Conservation (phyloP, 2,113 vertebrate genomes). For the Hyperopisus bebe region DNA sequence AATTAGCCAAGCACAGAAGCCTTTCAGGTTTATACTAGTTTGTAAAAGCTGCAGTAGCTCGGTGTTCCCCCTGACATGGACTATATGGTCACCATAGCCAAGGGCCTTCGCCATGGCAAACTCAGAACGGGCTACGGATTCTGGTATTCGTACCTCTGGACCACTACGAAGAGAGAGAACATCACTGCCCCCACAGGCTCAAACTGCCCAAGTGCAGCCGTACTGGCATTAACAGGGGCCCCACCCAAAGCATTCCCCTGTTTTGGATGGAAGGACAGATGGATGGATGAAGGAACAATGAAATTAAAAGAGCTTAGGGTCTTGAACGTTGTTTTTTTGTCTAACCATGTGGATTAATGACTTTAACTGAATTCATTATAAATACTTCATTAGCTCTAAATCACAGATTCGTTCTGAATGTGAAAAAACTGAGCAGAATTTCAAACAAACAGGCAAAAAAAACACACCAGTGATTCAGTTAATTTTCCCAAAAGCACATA, state of each 20-base stretch:
- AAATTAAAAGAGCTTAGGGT: constrained; percentile 1
- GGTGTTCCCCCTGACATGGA: neutral
- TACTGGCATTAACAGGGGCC: neutral
- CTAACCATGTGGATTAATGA: constrained; percentile 21
- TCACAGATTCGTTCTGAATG: constrained; percentile 22
- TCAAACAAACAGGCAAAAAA: constrained; percentile 13
- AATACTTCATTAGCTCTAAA: constrained; percentile 25
- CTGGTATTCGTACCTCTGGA: neutral
- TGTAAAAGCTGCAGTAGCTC: neutral
- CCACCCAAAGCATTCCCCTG: neutral
- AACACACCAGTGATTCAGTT: constrained; percentile 22
- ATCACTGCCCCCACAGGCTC: neutral
- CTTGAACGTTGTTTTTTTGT: constrained; percentile 5
- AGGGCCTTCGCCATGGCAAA: neutral
- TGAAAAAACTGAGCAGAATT: constrained; percentile 18
- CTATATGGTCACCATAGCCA: neutral
- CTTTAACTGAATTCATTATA: constrained; percentile 31
- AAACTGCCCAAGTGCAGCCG: neutral
- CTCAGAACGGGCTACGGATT: neutral
- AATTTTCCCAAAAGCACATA: neutral
- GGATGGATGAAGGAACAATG: neutral
- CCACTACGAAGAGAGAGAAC: neutral
- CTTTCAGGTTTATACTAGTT: neutral
- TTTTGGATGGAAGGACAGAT: neutral
- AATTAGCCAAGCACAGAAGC: neutral